A percentile compares a stretch with the other conserved stretches of the same genome.
These are phyloP conservation scores for Macrobrachium nipponense DNA, from an alignment of 1,140 invertebrate genomes.

Conservation along the genomic window DNA sequence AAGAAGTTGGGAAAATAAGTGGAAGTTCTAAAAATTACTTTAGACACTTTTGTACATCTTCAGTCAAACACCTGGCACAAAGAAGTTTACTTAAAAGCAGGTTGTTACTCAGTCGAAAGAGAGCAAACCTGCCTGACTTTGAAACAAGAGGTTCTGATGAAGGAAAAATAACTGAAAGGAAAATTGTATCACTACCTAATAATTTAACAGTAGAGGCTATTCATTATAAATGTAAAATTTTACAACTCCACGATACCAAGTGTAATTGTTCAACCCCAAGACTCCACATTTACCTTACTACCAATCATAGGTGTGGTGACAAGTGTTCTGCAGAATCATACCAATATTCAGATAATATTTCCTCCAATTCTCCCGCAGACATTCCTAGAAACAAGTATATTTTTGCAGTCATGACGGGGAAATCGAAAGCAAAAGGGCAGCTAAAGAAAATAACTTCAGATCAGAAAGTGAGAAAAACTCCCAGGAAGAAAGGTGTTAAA, in stretches of 20 bases:
- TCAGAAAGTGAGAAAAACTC: not conserved
- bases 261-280: slow-evolving; percentile 50
- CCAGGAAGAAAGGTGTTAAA: not conserved
- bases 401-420: slow-evolving; percentile 31
- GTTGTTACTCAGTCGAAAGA: not conserved
- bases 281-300: slow-evolving; percentile 49
- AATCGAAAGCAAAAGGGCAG: slow-evolving; percentile 17
- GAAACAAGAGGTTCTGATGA: not conserved
- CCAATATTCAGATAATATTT: not conserved
- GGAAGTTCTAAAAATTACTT: too few relatives aligned
- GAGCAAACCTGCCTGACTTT: not conserved
- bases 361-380: not conserved
- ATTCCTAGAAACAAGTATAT: not conserved
- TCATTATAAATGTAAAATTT: slow-evolving; percentile 39
- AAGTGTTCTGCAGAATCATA: not conserved
- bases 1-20: too few relatives aligned
- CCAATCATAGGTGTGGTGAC: slow-evolving; percentile 30
- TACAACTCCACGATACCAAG: slow-evolving; percentile 35
- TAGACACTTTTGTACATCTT: too few relatives aligned
- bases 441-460: not conserved
- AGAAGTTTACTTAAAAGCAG: slow-evolving; percentile 3
- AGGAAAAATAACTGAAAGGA: not conserved
- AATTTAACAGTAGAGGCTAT: slow-evolving; percentile 47
- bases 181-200: not conserved
- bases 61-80: too few relatives aligned